Evolutionary conservation across 2,113 vertebrate genomes (phyloP).

Genomic region (Marcusenius ussheri): DNA sequence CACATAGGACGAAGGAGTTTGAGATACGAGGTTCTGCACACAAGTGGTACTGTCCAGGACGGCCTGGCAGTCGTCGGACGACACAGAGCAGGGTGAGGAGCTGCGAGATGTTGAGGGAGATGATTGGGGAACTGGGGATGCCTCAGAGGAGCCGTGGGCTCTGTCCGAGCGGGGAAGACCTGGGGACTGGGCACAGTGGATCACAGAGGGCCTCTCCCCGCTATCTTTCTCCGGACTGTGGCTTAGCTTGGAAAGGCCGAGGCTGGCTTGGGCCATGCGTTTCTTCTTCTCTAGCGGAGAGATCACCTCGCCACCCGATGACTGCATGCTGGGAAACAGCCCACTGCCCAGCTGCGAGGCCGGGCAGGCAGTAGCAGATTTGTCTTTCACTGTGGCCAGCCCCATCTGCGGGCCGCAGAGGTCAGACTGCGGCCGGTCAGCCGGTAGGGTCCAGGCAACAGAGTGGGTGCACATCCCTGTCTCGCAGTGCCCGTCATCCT

Average conservation of each 20-base stretch:
- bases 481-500: conserved; percentile 35
- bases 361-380: conserved; percentile 35
- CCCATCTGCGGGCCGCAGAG: conserved; percentile 26
- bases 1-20: conserved; percentile 15
- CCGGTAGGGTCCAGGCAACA: conserved; percentile 37
- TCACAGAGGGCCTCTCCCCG: conserved; percentile 60
- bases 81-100: conserved; percentile 56
- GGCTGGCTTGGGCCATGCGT: conserved; percentile 80
- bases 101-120: conserved; percentile 56
- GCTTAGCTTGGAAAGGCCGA: conserved; percentile 25
- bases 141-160: conserved; percentile 49
- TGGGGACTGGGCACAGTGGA: conserved; percentile 55
- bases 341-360: conserved; percentile 52
- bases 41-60: conserved; percentile 34
- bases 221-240: conserved; percentile 41
- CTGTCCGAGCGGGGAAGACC: conserved; percentile 34
- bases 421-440: conserved; percentile 38
- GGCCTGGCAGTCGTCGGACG: conserved; percentile 54
- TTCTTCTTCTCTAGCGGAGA: conserved; percentile 93
- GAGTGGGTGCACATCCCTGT: conserved; percentile 36
- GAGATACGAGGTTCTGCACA: conserved; percentile 22
- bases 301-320: conserved; percentile 69
- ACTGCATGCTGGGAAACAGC: conserved; percentile 52
- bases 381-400: conserved; percentile 21
- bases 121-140: conserved; percentile 55